Conservation (phyloP, 1,140 invertebrate genomes). For the Temnothorax nylanderi region DNA sequence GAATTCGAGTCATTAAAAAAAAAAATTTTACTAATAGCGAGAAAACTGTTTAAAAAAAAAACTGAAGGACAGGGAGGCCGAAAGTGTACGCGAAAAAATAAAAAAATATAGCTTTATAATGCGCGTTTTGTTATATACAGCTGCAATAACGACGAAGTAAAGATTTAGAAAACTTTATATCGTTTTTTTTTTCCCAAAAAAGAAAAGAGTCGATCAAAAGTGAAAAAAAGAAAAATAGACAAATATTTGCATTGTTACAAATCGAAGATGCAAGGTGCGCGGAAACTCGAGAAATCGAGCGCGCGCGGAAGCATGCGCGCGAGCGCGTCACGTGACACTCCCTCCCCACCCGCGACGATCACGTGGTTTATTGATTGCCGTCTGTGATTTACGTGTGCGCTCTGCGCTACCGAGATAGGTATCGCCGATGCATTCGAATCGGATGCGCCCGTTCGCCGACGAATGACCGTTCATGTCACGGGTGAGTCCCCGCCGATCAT, state of each 20-base stretch:
- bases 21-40: no score
- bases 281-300: not conserved
- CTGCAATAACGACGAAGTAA: not conserved
- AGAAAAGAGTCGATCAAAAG: not conserved
- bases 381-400: slow-evolving; percentile 51
- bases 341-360: slow-evolving; percentile 26
- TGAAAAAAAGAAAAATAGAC: not conserved
- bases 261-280: not conserved
- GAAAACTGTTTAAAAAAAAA: no score
- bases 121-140: not conserved
- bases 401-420: slow-evolving; percentile 1
- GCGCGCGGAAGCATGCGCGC: not conserved
- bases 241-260: not conserved
- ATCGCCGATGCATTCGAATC: slow-evolving; percentile 42
- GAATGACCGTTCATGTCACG: slow-evolving; percentile 6
- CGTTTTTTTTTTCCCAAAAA: not conserved
- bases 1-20: no score
- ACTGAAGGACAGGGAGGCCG: no score
- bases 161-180: not conserved
- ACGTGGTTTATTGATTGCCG: slow-evolving; percentile 62
- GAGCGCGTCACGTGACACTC: not conserved
- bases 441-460: slow-evolving; percentile 36
- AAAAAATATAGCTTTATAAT: not conserved
- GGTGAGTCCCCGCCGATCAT: slow-evolving; percentile 15
- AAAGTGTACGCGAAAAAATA: no score